Base-by-base conservation (phyloP, 2,797 vertebrate species). In the Remorina albescens region DNA sequence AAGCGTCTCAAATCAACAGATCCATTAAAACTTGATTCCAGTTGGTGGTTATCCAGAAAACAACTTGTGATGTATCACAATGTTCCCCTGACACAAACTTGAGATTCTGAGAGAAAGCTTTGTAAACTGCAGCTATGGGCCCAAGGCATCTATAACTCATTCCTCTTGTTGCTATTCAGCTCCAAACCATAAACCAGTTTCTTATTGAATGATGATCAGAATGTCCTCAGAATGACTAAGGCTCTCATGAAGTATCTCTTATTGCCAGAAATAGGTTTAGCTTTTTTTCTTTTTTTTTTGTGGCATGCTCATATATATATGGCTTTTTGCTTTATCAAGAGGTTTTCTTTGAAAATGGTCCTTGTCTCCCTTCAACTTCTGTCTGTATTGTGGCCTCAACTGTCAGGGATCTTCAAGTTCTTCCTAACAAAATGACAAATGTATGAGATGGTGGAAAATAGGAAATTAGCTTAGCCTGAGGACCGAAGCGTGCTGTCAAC, bases 11-110 rank as follows among this genome's bases (percentile, higher is more conserved):
- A 59, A 67, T 8, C 16, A 44, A 63, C 15, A 32, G 25, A 42
- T 21, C 30, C 16, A 12, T 37, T 46, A 11, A 18, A 55, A 42
- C 8, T 49, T 59, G 15, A 67, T 59, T 8, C 5, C 42, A 59
- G 51, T 47, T 57, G n/a, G 34, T 71, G 62, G 8, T 49, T 26
- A 28, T 59, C 25, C 15, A 59, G 6, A 50, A 44, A 13, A 32
- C 57, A 70, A 59, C 61, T 59, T 55, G 68, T 79, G 74, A 83
- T 74, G 26, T 32, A 68, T 81, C 70, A 87, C 73, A 79, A 59
- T 69, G 34, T 71, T 78, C 50, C 51, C 47, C 18, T 66, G 32
- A 70, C 54, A 61, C 50, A 80, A 66, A 42, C 21, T 21, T 71
- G 66, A 76, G 28, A 67, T 74, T 83, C 70, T 76, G 21, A 25